Conservation (phyloP, 2,113 vertebrate species). For the Catharus fuscescens region DNA sequence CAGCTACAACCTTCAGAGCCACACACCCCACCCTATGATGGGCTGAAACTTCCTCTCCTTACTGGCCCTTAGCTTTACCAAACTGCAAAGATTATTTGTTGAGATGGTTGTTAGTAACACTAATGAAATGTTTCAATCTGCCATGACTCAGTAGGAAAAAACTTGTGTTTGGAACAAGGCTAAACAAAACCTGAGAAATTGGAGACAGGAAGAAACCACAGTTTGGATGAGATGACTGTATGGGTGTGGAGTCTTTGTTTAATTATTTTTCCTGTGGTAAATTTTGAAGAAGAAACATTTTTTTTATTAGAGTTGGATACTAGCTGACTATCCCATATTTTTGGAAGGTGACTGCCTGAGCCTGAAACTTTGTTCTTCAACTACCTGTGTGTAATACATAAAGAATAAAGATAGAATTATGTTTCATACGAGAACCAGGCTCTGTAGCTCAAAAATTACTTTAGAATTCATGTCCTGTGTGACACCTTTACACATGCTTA, state of each 20-base stretch:
- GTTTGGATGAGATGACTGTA: not conserved
- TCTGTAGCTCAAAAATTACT: not conserved
- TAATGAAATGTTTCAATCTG: not conserved
- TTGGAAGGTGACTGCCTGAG: not conserved
- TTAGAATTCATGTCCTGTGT: not conserved
- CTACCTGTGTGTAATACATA: not conserved
- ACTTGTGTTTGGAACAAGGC: not conserved
- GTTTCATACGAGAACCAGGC: not conserved
- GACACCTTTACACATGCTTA: not conserved
- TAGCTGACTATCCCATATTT: not conserved
- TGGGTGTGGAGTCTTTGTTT: not conserved
- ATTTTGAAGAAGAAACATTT: not conserved
- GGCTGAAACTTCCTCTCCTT: not conserved
- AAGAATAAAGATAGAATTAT: not conserved
- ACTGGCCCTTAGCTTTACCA: not conserved
- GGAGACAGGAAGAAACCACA: not conserved
- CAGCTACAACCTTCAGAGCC: not conserved
- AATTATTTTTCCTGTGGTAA: not conserved
- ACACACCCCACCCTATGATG: fast-evolving
- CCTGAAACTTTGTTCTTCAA: not conserved
- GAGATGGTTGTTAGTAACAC: not conserved
- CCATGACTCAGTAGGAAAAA: not conserved
- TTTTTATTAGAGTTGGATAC: not conserved
- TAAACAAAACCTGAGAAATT: not conserved
- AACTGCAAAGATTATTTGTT: not conserved